Evolutionary conservation across 1,140 invertebrate genomes (phyloP).

Genomic region (Apis florea): DNA sequence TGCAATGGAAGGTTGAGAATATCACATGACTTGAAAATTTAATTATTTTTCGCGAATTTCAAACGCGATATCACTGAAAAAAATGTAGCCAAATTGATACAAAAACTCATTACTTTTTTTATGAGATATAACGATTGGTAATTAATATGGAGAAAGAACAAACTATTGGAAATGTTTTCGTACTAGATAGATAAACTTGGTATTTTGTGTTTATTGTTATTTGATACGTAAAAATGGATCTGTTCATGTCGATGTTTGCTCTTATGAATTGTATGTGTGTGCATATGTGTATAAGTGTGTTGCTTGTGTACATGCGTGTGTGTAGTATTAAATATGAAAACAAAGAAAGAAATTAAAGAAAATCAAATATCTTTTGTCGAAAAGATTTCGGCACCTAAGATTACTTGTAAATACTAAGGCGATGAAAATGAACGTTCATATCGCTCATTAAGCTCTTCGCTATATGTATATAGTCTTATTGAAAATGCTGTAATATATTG

Average conservation of each 20-base stretch:
- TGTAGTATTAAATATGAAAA: not conserved
- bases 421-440: constrained; percentile 5
- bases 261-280: not conserved
- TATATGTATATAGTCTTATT: constrained; percentile 31
- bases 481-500: constrained; percentile 56
- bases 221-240: not conserved
- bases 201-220: constrained; percentile 7
- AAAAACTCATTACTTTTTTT: not conserved
- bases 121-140: not conserved
- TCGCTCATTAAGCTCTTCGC: not conserved
- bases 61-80: not conserved
- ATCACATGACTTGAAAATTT: not conserved
- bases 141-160: not conserved
- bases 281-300: not conserved
- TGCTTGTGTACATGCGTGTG: not conserved
- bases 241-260: not conserved
- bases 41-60: not conserved
- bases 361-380: not conserved
- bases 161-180: not conserved
- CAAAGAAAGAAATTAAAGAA: too few relatives aligned
- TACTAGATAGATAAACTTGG: not conserved
- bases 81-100: not conserved
- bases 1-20: not conserved
- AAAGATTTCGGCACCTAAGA: not conserved
- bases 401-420: constrained; percentile 35